Percentiles rank a stretch among this genome's conserved stretches.
Evolutionary conservation across 2,113 vertebrate genomes (phyloP).

Genomic region (Platysteira castanea): DNA sequence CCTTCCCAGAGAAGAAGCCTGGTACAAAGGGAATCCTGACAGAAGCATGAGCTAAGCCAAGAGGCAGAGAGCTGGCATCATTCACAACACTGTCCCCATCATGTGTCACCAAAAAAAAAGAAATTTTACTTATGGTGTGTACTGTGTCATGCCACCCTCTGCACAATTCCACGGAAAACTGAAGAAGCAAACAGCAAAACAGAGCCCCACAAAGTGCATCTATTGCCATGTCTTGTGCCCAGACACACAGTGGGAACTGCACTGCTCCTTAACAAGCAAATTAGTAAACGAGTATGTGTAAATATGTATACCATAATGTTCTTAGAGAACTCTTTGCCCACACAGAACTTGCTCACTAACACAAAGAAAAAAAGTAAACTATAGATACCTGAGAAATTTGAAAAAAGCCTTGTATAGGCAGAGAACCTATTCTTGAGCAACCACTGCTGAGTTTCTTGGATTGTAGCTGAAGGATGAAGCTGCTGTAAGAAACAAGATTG

Average conservation of each 20-base stretch:
- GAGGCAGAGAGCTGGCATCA: not conserved
- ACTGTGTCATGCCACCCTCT: not conserved
- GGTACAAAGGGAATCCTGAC: not conserved
- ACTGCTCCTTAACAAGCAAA: not conserved
- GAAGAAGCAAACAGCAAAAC: not conserved
- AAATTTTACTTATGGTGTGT: not conserved
- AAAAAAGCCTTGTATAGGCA: conserved; percentile 87
- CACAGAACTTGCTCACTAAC: not conserved
- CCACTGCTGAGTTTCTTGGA: conserved; percentile 92
- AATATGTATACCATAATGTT: not conserved
- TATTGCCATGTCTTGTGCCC: not conserved
- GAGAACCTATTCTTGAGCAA: conserved; percentile 90
- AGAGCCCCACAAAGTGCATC: not conserved
- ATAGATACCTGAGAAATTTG: conserved; percentile 90
- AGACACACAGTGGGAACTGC: not conserved
- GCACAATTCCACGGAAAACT: not conserved
- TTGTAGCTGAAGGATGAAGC: conserved; percentile 87
- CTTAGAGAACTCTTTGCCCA: not conserved
- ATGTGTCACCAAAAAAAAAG: not conserved
- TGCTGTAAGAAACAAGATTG: conserved; percentile 70
- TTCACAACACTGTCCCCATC: not conserved
- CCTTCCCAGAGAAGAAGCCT: not conserved
- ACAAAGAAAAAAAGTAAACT: not conserved
- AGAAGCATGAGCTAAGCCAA: not conserved
- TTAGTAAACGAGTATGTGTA: not conserved